Evolutionary conservation across 2,888 invertebrate species (phyloP), one percentile per base, ranked within the genome.

Genomic region (Caenorhabditis doughertyi): DNA sequence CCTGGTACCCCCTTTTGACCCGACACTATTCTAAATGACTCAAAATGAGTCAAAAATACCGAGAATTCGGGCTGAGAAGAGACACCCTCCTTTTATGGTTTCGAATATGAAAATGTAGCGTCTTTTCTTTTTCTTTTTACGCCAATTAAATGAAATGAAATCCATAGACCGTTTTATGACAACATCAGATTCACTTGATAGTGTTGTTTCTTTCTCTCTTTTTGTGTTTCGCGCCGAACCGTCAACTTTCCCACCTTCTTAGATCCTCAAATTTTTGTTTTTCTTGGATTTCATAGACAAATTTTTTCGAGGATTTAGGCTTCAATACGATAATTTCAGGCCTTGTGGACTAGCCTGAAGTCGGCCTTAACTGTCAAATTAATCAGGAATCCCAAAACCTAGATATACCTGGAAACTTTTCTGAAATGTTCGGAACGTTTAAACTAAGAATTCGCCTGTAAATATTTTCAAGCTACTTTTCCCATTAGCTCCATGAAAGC

Each of bases 51-150:
- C 49, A 65, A 62, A 62, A 35, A 29, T 39, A 39, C 39, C 18
- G 60, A 29, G 60, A 47, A 58, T 11, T 11, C 8, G 25, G 23
- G 7, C n/a, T 7, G 32, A 7, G 16, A 11, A 18, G 32, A 23
- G 21, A 27, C 62, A 7, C 9, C 9, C 35, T 35, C 7, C 35
- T 35, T 7, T 35, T 35, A 5, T 35, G 5, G 35, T 13, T 42
- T 47, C 44, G 18, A 47, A 65, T 65, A 65, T n/a, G n/a, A 74
- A 73, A 74, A 74, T 65, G 73, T 74, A 65, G 73, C 73, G 56
- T 74, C 55, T 64, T 60, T 13, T 21, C 25, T 13, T 39, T 42
- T 21, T 18, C 21, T 21, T 29, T 55, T 4, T 11, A 23, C 25
- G 25, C 23, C 18, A 25, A 32, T 8, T 7, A 2, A 25, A n/a